These are phyloP conservation scores for Nestor notabilis DNA, from an alignment of 2,113 vertebrate species.

Conservation along the genomic window DNA sequence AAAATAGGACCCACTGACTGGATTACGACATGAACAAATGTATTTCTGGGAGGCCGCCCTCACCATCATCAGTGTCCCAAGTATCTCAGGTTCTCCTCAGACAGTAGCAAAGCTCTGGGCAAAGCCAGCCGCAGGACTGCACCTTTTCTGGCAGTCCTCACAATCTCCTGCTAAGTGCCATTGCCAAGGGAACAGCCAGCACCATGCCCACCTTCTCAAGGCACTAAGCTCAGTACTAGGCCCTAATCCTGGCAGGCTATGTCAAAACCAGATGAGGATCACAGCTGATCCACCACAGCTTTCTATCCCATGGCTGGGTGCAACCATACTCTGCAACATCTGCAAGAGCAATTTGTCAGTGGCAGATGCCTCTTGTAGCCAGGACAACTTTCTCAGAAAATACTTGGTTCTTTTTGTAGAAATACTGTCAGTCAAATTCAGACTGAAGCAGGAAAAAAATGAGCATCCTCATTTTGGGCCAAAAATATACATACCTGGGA, in stretches of 20 bases:
- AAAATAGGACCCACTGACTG: background rate
- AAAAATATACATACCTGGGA: background rate
- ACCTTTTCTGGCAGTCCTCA: background rate
- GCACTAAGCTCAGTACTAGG: background rate
- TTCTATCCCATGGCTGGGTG: background rate
- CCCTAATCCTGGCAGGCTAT: fast-evolving
- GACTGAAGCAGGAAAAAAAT: background rate
- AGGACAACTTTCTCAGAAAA: background rate
- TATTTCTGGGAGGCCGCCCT: background rate
- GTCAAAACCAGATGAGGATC: background rate
- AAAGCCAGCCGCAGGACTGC: background rate
- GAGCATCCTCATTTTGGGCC: background rate
- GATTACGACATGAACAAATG: background rate
- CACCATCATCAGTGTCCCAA: background rate
- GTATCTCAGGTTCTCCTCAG: background rate
- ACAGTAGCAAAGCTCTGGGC: background rate
- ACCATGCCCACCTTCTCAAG: background rate
- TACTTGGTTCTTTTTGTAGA: background rate
- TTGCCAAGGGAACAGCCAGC: fast-evolving
- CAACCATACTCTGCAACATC: fast-evolving
- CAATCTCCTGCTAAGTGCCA: background rate
- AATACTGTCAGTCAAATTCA: background rate
- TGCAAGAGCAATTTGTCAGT: background rate
- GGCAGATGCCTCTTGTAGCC: background rate
- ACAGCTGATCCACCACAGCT: fast-evolving